Base-by-base conservation (phyloP, 2,113 vertebrate species). In the Chionodraco myersi region DNA sequence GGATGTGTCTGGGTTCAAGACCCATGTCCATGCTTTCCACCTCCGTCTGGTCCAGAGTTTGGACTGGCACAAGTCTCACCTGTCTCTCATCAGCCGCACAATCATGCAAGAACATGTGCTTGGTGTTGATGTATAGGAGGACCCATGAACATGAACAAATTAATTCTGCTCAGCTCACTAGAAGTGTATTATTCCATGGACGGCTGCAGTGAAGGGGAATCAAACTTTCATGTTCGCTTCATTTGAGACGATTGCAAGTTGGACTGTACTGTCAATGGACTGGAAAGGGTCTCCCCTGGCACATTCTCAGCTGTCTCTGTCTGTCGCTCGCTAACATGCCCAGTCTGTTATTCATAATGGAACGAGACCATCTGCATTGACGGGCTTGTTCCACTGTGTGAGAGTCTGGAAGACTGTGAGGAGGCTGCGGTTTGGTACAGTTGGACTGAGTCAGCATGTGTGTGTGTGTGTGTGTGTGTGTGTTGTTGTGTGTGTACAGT, bases 231-330 rank as follows among this genome's bases (percentile, higher is more conserved):
- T 21, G 13, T 80, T 61, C 21, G 47, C 68, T 70, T 56, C 75
- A 54, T 87, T 79, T 69, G 48, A 87, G 49, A 54, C 26, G 57
- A 83, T 59, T 86, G 76, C 76, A 72, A 51, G 65, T 62, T 45
- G 54, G 73, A 69, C 64, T 56, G 69, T 73, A 79, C 23, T 10
- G 5, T 60, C 21, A 72, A 14, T 63, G 18, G 64, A 52, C 69
- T 82, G 82, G 65, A 89, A 89, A 88, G 65, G 48, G 41, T 0
- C 18, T 75, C 61, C 47, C 51, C 13, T 11, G 69, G 78, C 48
- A 59, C 88, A 90, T 91, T 91, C 77, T 52, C 91, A 91, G 89
- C 88, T 92, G 92, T 72, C 87, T 82, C 85, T 90, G 76, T 79
- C 83, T 79, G 59, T 49, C 76, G 48, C 44, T 49, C 44, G 47